These are phyloP conservation scores for Belonocnema kinseyi DNA, from an alignment of 1,140 invertebrate genomes.

Conservation along the genomic window DNA sequence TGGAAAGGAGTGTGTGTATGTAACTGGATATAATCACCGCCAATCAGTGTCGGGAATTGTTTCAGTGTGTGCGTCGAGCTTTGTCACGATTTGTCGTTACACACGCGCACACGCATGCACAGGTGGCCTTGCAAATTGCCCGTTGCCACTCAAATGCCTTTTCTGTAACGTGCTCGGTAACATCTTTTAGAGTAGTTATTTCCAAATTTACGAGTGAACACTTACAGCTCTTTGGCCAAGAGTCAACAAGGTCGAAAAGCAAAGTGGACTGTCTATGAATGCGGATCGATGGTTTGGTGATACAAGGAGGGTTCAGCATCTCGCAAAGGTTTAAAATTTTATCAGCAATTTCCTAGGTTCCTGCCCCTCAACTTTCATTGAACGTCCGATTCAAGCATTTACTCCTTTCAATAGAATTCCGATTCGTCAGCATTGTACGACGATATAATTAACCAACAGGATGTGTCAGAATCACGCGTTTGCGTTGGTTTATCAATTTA, in stretches of 20 bases:
- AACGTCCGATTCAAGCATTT: neutral
- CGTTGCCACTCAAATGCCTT: constrained; percentile 42
- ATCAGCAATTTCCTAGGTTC: constrained; percentile 11
- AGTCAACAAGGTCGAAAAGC: constrained; percentile 4
- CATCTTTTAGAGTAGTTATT: constrained; percentile 37
- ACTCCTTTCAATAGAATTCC: neutral
- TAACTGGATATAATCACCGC: neutral
- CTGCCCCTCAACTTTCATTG: constrained; percentile 18
- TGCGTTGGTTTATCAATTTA: neutral
- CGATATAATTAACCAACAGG: constrained; percentile 12
- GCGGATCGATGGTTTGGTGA: neutral
- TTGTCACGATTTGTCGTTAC: constrained; percentile 52
- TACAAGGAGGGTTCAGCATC: neutral
- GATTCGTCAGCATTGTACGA: constrained; percentile 11
- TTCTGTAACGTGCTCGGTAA: constrained; percentile 31
- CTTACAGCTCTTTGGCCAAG: neutral
- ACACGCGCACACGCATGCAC: constrained; percentile 36
- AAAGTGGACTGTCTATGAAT: constrained; percentile 10
- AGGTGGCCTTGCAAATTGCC: constrained; percentile 55
- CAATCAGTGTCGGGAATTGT: neutral
- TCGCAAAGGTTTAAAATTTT: constrained; percentile 7
- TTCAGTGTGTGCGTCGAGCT: constrained; percentile 37
- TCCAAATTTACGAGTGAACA: constrained; percentile 35
- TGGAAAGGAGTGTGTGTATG: no score
- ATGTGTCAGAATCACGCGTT: constrained; percentile 24